A percentile compares a stretch with the other conserved stretches of the same genome.
These are phyloP conservation scores for Rhincodon typus DNA, from an alignment of 2,797 vertebrate genomes.

Conservation along the genomic window DNA sequence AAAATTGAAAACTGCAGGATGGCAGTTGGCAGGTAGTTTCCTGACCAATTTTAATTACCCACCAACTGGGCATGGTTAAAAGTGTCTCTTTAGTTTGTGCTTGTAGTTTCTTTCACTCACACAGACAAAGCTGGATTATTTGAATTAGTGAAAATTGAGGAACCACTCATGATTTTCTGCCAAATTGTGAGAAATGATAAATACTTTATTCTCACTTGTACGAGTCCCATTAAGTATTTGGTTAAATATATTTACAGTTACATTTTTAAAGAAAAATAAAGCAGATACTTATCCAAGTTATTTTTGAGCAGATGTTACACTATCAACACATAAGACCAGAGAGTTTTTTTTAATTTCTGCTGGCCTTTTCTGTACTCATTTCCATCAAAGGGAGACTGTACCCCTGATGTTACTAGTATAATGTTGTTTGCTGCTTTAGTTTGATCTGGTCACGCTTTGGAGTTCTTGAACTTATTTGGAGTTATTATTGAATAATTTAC, in stretches of 20 bases:
- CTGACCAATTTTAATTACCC: background rate
- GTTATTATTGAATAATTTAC: constrained; percentile 3
- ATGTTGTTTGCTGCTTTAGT: background rate
- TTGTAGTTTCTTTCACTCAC: background rate
- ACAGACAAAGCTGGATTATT: too few relatives aligned
- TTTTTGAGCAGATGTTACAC: background rate
- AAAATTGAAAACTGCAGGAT: background rate
- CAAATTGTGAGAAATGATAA: background rate
- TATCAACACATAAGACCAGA: background rate
- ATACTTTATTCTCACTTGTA: background rate
- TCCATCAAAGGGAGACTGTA: background rate
- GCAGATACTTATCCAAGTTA: background rate
- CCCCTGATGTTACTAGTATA: background rate
- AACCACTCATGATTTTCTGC: background rate
- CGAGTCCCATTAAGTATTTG: background rate
- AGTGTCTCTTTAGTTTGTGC: background rate
- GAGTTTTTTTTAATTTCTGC: background rate
- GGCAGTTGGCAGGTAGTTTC: background rate
- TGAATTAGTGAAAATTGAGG: background rate
- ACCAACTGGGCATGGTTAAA: background rate
- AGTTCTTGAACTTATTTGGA: background rate
- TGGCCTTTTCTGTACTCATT: background rate
- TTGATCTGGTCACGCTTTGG: background rate
- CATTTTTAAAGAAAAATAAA: background rate
- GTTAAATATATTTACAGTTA: background rate